Evolutionary conservation across 2,113 vertebrate species (phyloP), one percentile per base, ranked within the genome.

Genomic region (Morphnarchus princeps): DNA sequence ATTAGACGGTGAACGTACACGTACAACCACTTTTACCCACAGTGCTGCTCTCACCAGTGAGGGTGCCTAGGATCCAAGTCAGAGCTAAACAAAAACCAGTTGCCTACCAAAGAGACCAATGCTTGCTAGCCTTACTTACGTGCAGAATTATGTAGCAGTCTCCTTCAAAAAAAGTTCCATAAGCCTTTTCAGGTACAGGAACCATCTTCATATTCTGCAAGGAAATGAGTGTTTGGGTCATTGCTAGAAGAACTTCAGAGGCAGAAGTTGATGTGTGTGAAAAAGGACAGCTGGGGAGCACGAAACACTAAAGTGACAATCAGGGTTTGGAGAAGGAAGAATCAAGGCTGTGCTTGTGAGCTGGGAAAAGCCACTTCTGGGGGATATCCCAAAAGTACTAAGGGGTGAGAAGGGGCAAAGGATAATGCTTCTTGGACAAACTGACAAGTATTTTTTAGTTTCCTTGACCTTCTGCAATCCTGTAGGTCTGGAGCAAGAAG

Each of bases 161-260:
- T 14, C 99, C 99, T 96, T 99, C 99, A 86, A 99, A 99, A 91
- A 99, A 99, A 34, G 98, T 99, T 43, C 99, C 99, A 47, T 98
- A 99, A 34, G 97, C 98, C 67, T 98, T 98, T 34, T 98, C 95
- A 65, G 98, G 98, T 66, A 99, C 86, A 11, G 99, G 98, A 78
- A 97, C 98, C 99, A 99, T 98, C 97, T 99, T 87, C 99, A 99
- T 98, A 89, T 99, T 98, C 99, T 99, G 93, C 36, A 96, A 96
- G 66, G 82, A 95, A 92, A 93, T 18, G 15, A 87, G 40, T 6
- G 8, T 4, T 85, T 42, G 69, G 36, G 62, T 94, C 70, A 89
- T 4, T 50, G 55, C 10, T 91, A 8, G 16, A 66, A 74, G 16
- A 66, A 74, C 38, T 71, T n/a, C 17, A 88, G 82, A 84, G 58